These are phyloP conservation scores for Lasioglossum morio DNA, from an alignment of 2,888 invertebrate species.

Conservation along the genomic window DNA sequence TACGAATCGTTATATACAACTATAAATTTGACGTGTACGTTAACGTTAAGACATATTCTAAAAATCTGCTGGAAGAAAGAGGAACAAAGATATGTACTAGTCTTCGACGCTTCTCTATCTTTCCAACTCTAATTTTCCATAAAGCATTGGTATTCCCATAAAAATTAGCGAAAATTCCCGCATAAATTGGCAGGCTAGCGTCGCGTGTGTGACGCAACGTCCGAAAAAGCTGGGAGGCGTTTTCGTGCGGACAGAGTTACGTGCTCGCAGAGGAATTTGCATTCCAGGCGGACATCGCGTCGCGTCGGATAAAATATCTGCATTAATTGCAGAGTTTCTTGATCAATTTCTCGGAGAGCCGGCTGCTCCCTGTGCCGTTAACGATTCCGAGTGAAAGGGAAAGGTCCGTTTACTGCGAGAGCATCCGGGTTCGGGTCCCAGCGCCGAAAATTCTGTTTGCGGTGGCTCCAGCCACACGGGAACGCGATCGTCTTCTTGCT, in stretches of 20 bases:
- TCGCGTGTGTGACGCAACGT: not conserved
- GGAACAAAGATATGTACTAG: too few species aligned
- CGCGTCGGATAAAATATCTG: not conserved
- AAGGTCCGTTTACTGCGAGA: not conserved
- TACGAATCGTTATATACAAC: too few species aligned
- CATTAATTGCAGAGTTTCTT: not conserved
- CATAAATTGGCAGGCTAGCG: too few species aligned
- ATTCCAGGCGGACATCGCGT: not conserved
- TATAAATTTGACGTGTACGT: too few species aligned
- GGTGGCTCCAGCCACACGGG: not conserved
- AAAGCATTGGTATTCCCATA: not conserved
- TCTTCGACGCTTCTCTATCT: too few species aligned
- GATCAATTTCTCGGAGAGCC: not conserved
- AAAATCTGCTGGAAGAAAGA: too few species aligned
- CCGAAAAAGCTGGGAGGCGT: not conserved
- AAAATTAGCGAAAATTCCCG: not conserved
- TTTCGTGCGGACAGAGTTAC: not conserved
- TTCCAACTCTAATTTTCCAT: too few species aligned
- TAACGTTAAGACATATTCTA: too few species aligned
- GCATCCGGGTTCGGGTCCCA: not conserved
- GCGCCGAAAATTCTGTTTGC: not conserved
- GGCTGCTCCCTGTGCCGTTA: not conserved
- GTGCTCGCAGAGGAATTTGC: not conserved
- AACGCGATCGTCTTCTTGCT: not conserved
- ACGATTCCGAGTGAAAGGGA: slow-evolving; percentile 26